Conservation (phyloP, 2,113 vertebrate genomes). For the Aplodontia rufa region DNA sequence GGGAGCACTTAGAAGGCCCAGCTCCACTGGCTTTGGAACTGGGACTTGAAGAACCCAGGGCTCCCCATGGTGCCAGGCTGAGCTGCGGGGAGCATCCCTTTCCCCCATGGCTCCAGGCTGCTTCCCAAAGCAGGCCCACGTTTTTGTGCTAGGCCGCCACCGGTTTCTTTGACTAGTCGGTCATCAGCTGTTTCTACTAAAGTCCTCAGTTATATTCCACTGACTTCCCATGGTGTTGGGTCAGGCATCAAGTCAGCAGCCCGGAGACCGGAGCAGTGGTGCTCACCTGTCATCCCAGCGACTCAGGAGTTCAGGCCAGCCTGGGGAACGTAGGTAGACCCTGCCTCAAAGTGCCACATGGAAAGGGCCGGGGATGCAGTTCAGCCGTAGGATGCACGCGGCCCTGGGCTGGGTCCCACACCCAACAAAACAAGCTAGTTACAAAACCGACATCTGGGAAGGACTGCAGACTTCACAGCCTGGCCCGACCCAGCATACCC, state of each 20-base stretch:
- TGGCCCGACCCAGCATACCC: too few species aligned
- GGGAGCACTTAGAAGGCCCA: not conserved
- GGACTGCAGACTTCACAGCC: not conserved
- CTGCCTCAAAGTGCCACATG: not conserved
- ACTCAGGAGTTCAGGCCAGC: not conserved
- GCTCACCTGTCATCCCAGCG: not conserved
- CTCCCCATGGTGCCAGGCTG: too few species aligned
- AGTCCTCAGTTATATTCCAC: not conserved
- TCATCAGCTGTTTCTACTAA: not conserved
- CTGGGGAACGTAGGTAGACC: not conserved
- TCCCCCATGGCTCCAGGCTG: not conserved
- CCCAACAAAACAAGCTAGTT: too few species aligned
- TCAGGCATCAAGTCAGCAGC: too few species aligned
- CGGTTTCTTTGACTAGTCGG: not conserved
- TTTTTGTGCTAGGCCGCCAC: not conserved
- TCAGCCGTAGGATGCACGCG: not conserved
- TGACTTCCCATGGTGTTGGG: not conserved
- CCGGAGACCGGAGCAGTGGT: too few species aligned
- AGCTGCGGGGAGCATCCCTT: not conserved
- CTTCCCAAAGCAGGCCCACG: not conserved
- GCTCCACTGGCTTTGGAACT: not conserved
- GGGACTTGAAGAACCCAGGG: not conserved
- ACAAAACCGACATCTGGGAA: not conserved
- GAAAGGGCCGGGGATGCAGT: not conserved
- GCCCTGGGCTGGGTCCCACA: not conserved